phyloP scores from a whole-genome alignment of 1,140 invertebrate species.

The Nomia melanderi region DNA sequence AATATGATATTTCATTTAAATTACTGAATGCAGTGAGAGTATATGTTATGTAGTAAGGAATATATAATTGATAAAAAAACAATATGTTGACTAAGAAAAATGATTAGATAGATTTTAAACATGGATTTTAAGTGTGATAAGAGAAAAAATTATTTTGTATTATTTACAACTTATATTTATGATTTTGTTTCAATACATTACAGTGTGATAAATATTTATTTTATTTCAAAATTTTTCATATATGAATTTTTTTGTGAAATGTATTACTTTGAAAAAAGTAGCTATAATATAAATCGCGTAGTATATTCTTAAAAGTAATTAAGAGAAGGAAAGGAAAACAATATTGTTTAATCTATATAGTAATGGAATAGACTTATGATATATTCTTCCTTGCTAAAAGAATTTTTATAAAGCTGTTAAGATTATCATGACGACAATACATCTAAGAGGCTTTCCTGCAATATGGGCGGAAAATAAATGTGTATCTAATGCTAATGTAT shows the following conservation, averaged over 20 bases:
- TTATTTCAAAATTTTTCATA: not conserved
- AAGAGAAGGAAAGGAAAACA: not conserved
- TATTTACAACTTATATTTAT: not conserved
- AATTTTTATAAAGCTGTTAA: constrained; percentile 22
- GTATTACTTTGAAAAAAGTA: not conserved
- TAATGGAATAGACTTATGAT: not conserved
- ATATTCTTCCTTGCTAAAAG: constrained; percentile 1
- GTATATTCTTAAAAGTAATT: not conserved
- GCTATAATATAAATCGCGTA: not conserved
- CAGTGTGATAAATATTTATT: constrained; percentile 11
- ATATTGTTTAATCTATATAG: not conserved
- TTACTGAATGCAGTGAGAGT: constrained; percentile 7
- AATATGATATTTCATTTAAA: constrained; percentile 3
- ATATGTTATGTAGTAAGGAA: not conserved
- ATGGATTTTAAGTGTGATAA: not conserved
- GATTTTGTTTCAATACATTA: constrained; percentile 4
- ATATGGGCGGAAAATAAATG: constrained; percentile 43
- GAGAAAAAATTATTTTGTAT: constrained; percentile 4
- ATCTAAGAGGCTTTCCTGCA: constrained; percentile 31
- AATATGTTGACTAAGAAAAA: not conserved
- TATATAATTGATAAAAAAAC: not conserved
- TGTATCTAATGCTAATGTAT: constrained; percentile 53
- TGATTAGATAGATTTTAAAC: not conserved
- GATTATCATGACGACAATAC: constrained; percentile 38
- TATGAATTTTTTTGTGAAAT: not conserved